Base-by-base conservation (phyloP, 2,888 invertebrate genomes). In the Protodeltote pygarga region DNA sequence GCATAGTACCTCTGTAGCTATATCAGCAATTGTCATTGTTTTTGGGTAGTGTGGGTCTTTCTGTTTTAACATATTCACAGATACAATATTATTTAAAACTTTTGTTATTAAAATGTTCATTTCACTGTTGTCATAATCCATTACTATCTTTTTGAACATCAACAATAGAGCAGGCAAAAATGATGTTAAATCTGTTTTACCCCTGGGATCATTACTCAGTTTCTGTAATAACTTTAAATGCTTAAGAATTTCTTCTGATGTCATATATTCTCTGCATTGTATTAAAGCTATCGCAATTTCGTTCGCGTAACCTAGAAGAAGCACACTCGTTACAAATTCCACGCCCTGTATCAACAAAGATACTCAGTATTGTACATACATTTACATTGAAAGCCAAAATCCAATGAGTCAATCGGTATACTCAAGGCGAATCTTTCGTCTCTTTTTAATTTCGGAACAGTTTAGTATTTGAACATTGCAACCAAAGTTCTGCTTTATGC, bases 111-210 rank as follows among this genome's bases (percentile, higher is more conserved):
- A 45, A 51, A 85, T 82, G 60, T 90, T 90, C 52, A 90, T 81
- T 72, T 83, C 81, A 65, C 85, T 87, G 24, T 83, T 79, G 57
- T 90, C 77, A 59, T 81, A 87, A 53, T 87, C 81, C n/a, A 74
- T 44, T 3, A 90, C 67, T 60, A 89, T 64, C 20, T 70, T 55
- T 60, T 79, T 85, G 40, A 89, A 85, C 47, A 89, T 57, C 11
- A 46, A 34, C 8, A 87, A 42, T 21, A 88, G 31, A n/a, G 53
- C 52, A n/a, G 81, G 79, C 9, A 89, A 65, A 46, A 73, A 51
- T 3, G 44, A 21, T 3, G 49, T 69, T 9, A 89, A 52, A 64
- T 85, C 85, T 9, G 35, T 47, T 72, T 77, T 83, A 5, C 77
- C 76, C 16, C 49, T 69, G 6, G 81, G 76, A 5, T 60, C 55